Percentiles rank a stretch among this genome's conserved stretches.
Conservation (phyloP, 2,888 invertebrate genomes). For the Torymus aiolomorphi region DNA sequence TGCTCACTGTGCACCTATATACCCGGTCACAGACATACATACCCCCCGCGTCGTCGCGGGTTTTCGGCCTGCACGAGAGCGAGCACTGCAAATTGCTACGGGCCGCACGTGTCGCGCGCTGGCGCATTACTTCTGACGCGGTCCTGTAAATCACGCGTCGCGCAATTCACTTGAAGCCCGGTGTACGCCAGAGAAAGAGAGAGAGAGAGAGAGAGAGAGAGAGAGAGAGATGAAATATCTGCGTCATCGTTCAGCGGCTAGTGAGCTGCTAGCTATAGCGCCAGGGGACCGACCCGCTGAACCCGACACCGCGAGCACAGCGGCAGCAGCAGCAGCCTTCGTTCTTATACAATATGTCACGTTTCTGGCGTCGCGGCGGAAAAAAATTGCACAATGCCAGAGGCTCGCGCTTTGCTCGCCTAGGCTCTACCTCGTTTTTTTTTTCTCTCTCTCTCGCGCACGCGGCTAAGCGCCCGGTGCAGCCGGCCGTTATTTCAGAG, state of each 20-base stretch:
- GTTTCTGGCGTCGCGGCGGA: neutral
- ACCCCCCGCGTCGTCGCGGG: too few species aligned
- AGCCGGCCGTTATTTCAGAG: slow-evolving; percentile 17
- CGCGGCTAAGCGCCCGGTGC: neutral
- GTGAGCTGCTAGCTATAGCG: neutral
- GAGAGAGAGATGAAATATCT: slow-evolving; percentile 28
- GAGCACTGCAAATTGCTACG: slow-evolving; percentile 6
- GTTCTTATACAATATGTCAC: slow-evolving; percentile 31
- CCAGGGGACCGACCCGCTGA: neutral
- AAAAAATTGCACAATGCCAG: slow-evolving; percentile 29
- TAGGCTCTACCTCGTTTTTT: too few species aligned
- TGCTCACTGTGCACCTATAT: too few species aligned
- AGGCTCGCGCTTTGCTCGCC: too few species aligned
- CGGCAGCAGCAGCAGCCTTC: neutral
- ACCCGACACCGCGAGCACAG: neutral
- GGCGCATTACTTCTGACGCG: neutral
- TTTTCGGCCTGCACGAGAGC: too few species aligned
- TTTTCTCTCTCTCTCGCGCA: neutral
- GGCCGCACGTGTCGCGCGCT: neutral
- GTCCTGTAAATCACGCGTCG: slow-evolving; percentile 22
- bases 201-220: too few species aligned
- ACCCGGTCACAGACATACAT: too few species aligned
- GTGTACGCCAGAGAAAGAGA: neutral
- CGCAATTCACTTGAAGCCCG: slow-evolving; percentile 16
- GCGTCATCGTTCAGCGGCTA: slow-evolving; percentile 8